Percentiles rank a stretch among this genome's conserved stretches.
Conservation (phyloP, 2,888 invertebrate genomes). For the Conomelus anceps region DNA sequence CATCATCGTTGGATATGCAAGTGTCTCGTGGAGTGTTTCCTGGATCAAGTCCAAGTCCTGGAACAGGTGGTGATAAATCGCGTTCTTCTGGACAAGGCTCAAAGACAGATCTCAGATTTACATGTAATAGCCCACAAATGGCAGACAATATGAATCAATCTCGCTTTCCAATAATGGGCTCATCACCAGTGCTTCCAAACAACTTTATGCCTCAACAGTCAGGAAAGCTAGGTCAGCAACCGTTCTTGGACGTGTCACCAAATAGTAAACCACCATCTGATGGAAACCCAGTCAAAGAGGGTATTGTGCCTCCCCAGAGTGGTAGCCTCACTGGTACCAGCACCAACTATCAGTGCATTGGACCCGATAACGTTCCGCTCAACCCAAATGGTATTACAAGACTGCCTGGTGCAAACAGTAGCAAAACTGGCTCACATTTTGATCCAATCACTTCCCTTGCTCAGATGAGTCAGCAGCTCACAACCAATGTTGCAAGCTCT, state of each 20-base stretch:
- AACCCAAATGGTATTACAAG: conserved; percentile 36
- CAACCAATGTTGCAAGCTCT: conserved; percentile 62
- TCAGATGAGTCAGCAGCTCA: conserved; percentile 90
- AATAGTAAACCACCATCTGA: conserved; percentile 20
- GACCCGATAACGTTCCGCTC: conserved; percentile 41
- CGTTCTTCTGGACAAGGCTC: conserved; percentile 40
- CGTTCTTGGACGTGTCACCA: conserved; percentile 30
- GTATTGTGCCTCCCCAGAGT: conserved; percentile 14
- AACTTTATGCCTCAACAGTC: conserved; percentile 23
- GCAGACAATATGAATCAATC: conserved; percentile 24
- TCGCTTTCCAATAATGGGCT: conserved; percentile 23
- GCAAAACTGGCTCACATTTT: conserved; percentile 57
- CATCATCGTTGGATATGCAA: conserved; percentile 46
- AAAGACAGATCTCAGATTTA: conserved; percentile 19
- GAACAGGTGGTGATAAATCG: conserved; percentile 47
- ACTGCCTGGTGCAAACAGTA: conserved; percentile 39
- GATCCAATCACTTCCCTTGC: conserved; percentile 91
- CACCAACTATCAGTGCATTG: conserved; percentile 31
- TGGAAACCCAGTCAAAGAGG: conserved; percentile 11
- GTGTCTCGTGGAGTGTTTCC: conserved; percentile 29
- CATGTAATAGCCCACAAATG: conserved; percentile 31
- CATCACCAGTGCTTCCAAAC: conserved; percentile 24
- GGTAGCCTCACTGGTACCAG: background rate
- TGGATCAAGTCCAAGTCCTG: conserved; percentile 35
- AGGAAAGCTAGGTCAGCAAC: background rate